Evolutionary conservation across 2,888 invertebrate genomes (phyloP).

Genomic region (Mimas tiliae): DNA sequence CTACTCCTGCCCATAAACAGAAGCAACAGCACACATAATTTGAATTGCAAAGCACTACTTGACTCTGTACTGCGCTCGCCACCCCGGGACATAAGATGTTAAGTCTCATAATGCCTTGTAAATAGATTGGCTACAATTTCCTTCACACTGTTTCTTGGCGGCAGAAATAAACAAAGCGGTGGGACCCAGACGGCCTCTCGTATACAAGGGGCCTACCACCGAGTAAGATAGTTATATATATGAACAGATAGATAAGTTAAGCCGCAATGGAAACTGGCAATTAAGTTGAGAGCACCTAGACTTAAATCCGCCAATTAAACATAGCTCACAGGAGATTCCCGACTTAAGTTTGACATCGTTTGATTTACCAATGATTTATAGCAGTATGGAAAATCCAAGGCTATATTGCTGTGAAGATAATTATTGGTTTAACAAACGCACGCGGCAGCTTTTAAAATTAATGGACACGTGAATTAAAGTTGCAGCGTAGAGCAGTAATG

Average conservation of each 20-base stretch:
- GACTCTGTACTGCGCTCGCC: too few relatives aligned
- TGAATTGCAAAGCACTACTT: too few relatives aligned
- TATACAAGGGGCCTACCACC: too few relatives aligned
- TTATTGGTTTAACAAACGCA: constrained; percentile 72
- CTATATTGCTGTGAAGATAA: constrained; percentile 65
- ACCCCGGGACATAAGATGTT: too few relatives aligned
- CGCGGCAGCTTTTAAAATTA: constrained; percentile 76
- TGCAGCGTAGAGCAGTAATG: constrained; percentile 72
- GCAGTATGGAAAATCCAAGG: constrained; percentile 56
- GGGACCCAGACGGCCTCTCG: too few relatives aligned
- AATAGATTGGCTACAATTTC: too few relatives aligned
- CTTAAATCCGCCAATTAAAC: constrained; percentile 61
- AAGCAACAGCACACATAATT: too few relatives aligned
- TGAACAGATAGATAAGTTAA: neutral
- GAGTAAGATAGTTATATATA: neutral
- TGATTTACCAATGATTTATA: constrained; percentile 76
- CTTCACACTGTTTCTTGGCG: too few relatives aligned
- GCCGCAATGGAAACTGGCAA: constrained; percentile 47
- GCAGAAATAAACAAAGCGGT: too few relatives aligned
- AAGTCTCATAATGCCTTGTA: too few relatives aligned
- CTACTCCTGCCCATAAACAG: too few relatives aligned
- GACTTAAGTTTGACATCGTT: constrained; percentile 55
- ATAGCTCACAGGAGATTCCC: constrained; percentile 48
- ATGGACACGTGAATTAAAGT: constrained; percentile 79
- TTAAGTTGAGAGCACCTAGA: constrained; percentile 41